Percentiles rank a stretch among this genome's conserved stretches.
phyloP scores from a whole-genome alignment of 2,888 invertebrate genomes.

The Torymus aiolomorphi region DNA sequence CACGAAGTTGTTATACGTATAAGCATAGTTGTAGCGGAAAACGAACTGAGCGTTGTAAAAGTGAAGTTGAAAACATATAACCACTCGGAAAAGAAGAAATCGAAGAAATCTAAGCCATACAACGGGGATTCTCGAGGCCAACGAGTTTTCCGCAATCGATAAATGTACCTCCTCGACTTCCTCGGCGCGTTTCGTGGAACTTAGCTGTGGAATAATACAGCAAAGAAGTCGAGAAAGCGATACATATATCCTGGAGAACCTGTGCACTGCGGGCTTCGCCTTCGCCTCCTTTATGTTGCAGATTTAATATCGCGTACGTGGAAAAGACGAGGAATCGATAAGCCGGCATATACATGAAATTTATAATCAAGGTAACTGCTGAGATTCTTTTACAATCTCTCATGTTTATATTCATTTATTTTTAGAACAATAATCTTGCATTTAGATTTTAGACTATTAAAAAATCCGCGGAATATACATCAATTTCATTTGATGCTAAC shows the following conservation, averaged over 20 bases:
- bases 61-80: neutral
- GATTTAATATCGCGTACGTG: conserved; percentile 20
- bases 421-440: too few relatives aligned
- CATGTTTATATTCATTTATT: too few relatives aligned
- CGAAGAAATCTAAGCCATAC: neutral
- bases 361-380: too few relatives aligned
- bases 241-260: neutral
- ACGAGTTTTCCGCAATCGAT: conserved; percentile 24
- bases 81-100: neutral
- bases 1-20: too few relatives aligned
- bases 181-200: conserved; percentile 4
- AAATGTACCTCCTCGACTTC: conserved; percentile 10
- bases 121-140: conserved; percentile 7
- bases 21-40: too few relatives aligned
- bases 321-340: neutral
- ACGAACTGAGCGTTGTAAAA: neutral
- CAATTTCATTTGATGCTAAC: too few relatives aligned
- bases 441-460: too few relatives aligned
- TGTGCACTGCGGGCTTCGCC: neutral
- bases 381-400: too few relatives aligned
- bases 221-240: neutral
- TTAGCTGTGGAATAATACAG: conserved; percentile 35
- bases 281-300: conserved; percentile 2
- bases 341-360: neutral
- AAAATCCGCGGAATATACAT: too few relatives aligned